Base-by-base conservation (phyloP, 2,888 invertebrate species). In the Fragum sueziense region DNA sequence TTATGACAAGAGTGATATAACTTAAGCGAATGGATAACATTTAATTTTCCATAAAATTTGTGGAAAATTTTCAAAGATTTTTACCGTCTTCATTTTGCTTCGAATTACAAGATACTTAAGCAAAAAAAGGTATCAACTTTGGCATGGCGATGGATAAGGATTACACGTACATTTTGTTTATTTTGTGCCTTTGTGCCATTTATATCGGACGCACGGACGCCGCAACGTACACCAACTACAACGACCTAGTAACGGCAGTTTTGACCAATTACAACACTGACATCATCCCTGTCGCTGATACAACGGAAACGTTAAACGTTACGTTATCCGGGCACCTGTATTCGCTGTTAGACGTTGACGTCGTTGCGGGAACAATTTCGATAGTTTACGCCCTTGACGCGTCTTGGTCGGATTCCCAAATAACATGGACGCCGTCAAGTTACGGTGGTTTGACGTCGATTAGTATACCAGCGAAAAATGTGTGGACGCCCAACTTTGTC, bases 401-500 rank as follows among this genome's bases (percentile, higher is more conserved):
- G 7, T 27, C 33, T 1, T 77, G 77, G 77, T 7, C 34, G 1
- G 77, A 77, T n/a, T 73, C 73, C n/a, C 65, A 68, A n/a, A 67
- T 77, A 6, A 33, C 22, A 9, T 77, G 77, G 77, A 70, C 54
- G 20, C 69, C 73, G 6, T 25, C 61, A 1, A 37, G 61, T 17
- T 69, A 77, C 31, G 77, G 77, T 1, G 67, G 67, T 20, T 69
- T 73, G 14, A 11, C 47, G 6, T 34, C 33, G 17, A 52, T 77
- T 29, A 14, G 14, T 20, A 61, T 73, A 20, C 47, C 65, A 9
- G 34, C 37, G 22, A 31, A 25, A 20, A 51, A 71, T 31, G 73
- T 77, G 0, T 77, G 77, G 77, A 73, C 68, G 7, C 77, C 77
- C 3, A 29, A 70, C 11, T 34, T 77, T n/a, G 34, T 69, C 2